A percentile compares a stretch with the other conserved stretches of the same genome.
Evolutionary conservation across 2,113 vertebrate species (phyloP).

Genomic region (Atrichornis clamosus): DNA sequence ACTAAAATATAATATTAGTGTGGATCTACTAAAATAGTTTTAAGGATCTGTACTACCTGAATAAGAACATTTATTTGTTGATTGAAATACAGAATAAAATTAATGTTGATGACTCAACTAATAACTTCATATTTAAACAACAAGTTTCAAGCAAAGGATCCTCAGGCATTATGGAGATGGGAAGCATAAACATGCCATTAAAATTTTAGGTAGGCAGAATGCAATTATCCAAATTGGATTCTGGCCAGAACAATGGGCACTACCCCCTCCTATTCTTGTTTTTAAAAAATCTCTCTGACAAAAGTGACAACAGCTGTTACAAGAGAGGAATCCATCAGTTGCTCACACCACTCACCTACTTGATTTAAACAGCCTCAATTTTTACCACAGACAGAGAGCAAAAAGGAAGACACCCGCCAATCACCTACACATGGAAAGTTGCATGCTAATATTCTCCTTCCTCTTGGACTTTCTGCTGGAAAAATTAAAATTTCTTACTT

Average conservation of each 20-base stretch:
- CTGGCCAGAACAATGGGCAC: constrained; percentile 5
- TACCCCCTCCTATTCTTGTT: neutral
- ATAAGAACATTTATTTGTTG: neutral
- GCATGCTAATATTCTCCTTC: neutral
- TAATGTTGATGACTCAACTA: constrained; percentile 17
- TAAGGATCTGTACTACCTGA: neutral
- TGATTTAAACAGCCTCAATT: neutral
- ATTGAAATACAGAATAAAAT: constrained; percentile 18
- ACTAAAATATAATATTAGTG: neutral
- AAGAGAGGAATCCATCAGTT: neutral
- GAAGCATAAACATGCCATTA: constrained; percentile 40
- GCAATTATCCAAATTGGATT: constrained; percentile 49
- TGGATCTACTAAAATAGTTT: neutral
- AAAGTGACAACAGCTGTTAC: neutral
- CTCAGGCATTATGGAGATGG: constrained; percentile 7
- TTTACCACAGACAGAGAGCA: neutral
- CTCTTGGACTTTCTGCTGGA: neutral
- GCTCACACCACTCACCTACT: neutral
- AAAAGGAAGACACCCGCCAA: neutral
- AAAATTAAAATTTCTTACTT: neutral
- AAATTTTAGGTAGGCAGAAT: constrained; percentile 41
- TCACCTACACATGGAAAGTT: neutral
- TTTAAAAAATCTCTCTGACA: neutral
- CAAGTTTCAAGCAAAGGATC: constrained; percentile 20
- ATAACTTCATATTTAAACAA: constrained; percentile 22